Evolutionary conservation across 2,113 vertebrate genomes (phyloP).

Genomic region (Donacobius atricapilla): DNA sequence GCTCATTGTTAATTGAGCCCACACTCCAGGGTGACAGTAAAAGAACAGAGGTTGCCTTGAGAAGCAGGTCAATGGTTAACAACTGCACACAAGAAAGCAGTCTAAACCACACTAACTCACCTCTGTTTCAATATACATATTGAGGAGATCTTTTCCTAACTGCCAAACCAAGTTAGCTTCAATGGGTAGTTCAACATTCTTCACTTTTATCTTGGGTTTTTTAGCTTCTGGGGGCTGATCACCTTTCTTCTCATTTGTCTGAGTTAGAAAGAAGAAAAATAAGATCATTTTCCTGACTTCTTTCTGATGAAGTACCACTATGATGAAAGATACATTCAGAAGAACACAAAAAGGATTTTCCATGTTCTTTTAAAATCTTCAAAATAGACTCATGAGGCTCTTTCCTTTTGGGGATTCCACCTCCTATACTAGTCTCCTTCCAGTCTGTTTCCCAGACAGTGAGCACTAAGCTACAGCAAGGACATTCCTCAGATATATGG

Average conservation of each 20-base stretch:
- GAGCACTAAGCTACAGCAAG: neutral
- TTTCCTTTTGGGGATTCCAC: neutral
- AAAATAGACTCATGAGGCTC: neutral
- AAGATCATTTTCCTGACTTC: neutral
- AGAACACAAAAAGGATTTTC: neutral
- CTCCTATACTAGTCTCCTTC: neutral
- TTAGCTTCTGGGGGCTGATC: slow-evolving; percentile 83
- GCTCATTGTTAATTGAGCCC: neutral
- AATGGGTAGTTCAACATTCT: slow-evolving; percentile 76
- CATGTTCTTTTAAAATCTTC: neutral
- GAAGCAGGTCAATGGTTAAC: neutral
- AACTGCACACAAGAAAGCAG: neutral
- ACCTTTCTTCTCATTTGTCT: slow-evolving; percentile 78
- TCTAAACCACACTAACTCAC: slow-evolving; percentile 52
- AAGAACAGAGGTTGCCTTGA: neutral
- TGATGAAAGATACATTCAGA: neutral
- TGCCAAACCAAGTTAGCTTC: slow-evolving; percentile 81
- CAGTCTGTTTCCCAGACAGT: neutral
- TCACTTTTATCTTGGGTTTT: slow-evolving; percentile 83
- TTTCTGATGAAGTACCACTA: neutral
- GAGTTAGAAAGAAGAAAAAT: slow-evolving; percentile 17
- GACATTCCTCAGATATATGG: neutral
- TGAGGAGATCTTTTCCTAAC: slow-evolving; percentile 77
- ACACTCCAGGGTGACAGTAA: neutral
- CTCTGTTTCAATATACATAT: slow-evolving; percentile 80